Base-by-base conservation (phyloP, 2,113 vertebrate genomes). In the Tychaedon coryphoeus region DNA sequence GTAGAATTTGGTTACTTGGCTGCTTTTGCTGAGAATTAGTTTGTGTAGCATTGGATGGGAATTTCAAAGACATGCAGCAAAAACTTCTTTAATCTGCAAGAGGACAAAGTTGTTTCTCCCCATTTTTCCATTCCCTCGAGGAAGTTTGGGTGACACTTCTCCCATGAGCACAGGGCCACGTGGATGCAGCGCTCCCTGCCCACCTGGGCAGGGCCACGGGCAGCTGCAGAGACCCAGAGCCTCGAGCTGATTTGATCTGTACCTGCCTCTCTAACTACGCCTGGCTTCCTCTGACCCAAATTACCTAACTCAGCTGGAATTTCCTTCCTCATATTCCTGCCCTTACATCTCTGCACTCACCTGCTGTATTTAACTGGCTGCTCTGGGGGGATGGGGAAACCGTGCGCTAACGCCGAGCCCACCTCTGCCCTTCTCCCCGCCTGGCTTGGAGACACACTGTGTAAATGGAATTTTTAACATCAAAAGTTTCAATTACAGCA, bases 301-400 rank as follows among this genome's bases (percentile, higher is more conserved):
- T 97, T 96, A 97, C 96, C 88, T 95, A 95, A 93, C 92, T 75
- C 82, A 78, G 69, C 43, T 96, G 96, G 95, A 92, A 96, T 96
- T 96, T 97, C 92, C 95, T 97, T 96, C 94, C 94, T 96, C 93
- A 93, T 94, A 95, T 92, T 95, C 93, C 90, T 95, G 72, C 73
- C 80, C 93, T 94, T 86, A 82, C 95, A 96, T 95, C 88, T 86
- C 61, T 2, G 36, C 72, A 72, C 88, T 96, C 92, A 95, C 88
- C 95, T 95, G 93, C 95, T 94, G 22, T 56, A 94, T 91, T 97
- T 79, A 81, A 85, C 90, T 85, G 76, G 74, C 83, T 76, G 67
- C 56, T 75, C 26, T 23, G 73, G 36, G 74, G 50, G 47, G n/a
- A 18, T 58, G 76, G 75, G 85, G 79, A 89, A 87, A 75, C 83